These are phyloP conservation scores for Macrocentrus cingulum DNA, from an alignment of 1,140 invertebrate species.

Conservation along the genomic window DNA sequence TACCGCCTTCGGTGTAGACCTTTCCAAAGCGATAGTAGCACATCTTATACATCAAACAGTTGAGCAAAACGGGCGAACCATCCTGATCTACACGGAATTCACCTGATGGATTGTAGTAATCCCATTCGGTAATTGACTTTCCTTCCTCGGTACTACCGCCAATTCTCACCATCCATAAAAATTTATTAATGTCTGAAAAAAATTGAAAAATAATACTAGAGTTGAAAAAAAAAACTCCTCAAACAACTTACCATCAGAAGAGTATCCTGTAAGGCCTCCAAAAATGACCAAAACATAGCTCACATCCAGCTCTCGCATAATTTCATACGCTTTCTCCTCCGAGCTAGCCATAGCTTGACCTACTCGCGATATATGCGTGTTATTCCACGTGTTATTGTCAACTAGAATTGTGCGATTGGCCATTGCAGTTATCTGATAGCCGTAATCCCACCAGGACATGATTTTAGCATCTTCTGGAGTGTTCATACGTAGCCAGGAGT, in stretches of 20 bases:
- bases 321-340: conserved; percentile 95
- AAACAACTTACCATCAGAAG: conserved; percentile 81
- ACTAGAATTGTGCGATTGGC: conserved; percentile 97
- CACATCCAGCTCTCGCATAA: conserved; percentile 96
- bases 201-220: conserved; percentile 10
- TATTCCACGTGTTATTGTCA: conserved; percentile 99
- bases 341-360: conserved; percentile 97
- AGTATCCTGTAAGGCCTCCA: conserved; percentile 97
- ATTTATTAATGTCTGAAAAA: conserved; percentile 91
- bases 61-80: conserved; percentile 81
- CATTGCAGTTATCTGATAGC: conserved; percentile 99
- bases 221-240: conserved; percentile 8
- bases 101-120: conserved; percentile 93
- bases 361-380: conserved; percentile 95
- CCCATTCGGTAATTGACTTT: conserved; percentile 91
- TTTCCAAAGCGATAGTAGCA: conserved; percentile 93
- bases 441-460: conserved; percentile 99
- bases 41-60: conserved; percentile 97
- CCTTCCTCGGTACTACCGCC: conserved; percentile 94
- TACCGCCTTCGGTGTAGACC: conserved; percentile 93
- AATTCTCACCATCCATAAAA: conserved; percentile 99
- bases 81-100: conserved; percentile 94
- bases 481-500: conserved; percentile 97
- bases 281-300: conserved; percentile 98
- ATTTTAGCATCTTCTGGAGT: conserved; percentile 92